Conservation (phyloP, 2,797 vertebrate genomes). For the Microctenopoma steveboyesi region DNA sequence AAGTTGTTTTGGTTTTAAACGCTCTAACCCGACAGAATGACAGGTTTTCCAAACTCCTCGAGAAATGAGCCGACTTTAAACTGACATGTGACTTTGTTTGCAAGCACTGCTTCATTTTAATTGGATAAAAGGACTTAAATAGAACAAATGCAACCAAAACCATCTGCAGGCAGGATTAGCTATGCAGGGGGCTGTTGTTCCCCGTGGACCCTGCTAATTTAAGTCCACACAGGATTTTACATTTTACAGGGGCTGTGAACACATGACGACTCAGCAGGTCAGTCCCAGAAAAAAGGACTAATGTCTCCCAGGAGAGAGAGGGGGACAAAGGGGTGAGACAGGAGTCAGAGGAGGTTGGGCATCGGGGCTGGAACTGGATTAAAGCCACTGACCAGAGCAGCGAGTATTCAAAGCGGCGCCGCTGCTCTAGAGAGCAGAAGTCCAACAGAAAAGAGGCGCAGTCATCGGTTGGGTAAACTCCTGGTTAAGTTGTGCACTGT, state of each 20-base stretch:
- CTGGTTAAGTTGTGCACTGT: not conserved
- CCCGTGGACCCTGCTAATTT: too few species aligned
- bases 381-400: not conserved
- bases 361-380: not conserved
- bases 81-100: conserved; percentile 17
- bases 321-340: too few species aligned
- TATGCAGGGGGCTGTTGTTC: too few species aligned
- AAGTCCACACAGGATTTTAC: too few species aligned
- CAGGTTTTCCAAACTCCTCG: conserved; percentile 8
- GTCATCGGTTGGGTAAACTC: not conserved
- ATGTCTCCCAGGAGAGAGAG: too few species aligned
- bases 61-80: conserved; percentile 15
- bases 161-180: not conserved
- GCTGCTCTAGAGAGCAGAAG: too few species aligned
- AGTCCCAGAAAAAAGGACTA: too few species aligned
- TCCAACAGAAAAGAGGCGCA: not conserved
- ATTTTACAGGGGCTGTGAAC: too few species aligned
- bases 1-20: conserved; percentile 15
- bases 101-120: conserved; percentile 17
- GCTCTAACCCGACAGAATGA: conserved; percentile 23
- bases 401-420: too few species aligned
- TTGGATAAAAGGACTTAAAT: conserved; percentile 7
- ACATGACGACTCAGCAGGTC: too few species aligned
- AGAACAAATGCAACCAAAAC: not conserved
- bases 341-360: too few species aligned